These are phyloP conservation scores for Hyles vespertilio DNA, from an alignment of 1,140 invertebrate species.

Conservation along the genomic window DNA sequence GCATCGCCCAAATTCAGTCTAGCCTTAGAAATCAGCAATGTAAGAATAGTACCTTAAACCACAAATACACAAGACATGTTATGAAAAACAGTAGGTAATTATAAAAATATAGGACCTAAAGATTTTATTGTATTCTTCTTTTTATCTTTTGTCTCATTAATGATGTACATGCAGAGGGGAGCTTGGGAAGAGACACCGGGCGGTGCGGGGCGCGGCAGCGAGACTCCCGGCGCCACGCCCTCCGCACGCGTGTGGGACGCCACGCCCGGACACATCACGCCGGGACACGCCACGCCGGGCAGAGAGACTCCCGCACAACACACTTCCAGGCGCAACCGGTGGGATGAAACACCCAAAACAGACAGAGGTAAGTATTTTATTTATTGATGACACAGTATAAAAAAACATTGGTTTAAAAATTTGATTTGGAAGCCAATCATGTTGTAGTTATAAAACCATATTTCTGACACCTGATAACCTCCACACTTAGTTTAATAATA, in stretches of 20 bases:
- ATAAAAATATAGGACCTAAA: no score
- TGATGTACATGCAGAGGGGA: slow-evolving; percentile 38
- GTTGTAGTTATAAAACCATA: neutral
- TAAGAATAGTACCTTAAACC: no score
- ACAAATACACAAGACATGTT: no score
- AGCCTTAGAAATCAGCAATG: no score
- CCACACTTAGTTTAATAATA: no score
- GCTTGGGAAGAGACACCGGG: slow-evolving; percentile 99
- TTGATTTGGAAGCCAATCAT: no score
- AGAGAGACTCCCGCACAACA: slow-evolving; percentile 92
- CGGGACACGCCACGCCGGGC: slow-evolving; percentile 91
- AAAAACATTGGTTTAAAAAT: no score
- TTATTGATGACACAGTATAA: no score
- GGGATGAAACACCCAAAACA: slow-evolving; percentile 99
- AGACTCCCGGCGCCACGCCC: slow-evolving; percentile 95
- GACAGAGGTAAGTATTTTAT: slow-evolving; percentile 81
- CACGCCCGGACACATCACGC: slow-evolving; percentile 92
- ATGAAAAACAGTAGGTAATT: no score
- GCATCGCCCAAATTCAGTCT: no score
- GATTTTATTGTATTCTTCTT: no score
- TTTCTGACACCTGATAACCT: neutral
- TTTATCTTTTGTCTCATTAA: no score
- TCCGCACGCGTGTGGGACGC: slow-evolving; percentile 96
- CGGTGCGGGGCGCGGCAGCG: slow-evolving; percentile 81
- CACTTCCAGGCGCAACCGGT: slow-evolving; percentile 94